Base-by-base conservation (phyloP, 2,888 invertebrate genomes). In the Pinctada fucata region DNA sequence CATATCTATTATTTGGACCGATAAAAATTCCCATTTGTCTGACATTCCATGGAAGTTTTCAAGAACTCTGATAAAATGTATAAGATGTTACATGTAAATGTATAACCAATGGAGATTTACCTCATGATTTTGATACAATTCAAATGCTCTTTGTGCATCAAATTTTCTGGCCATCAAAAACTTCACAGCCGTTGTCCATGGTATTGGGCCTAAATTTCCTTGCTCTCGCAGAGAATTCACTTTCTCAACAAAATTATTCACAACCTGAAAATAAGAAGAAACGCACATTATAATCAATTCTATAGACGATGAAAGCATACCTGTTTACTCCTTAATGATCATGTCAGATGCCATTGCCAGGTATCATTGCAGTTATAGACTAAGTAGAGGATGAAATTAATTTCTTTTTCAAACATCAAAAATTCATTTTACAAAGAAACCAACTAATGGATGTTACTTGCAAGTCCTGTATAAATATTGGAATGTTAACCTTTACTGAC, bases 121-220 rank as follows among this genome's bases (percentile, higher is more conserved):
- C 91, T 98, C 97, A 93, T 99, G 98, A 91, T 97, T 97, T 88
- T 97, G 95, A 93, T 97, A 98, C n/a, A 99, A 94, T 16, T 96
- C 95, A 75, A 98, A 94, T 79, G 98, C 98, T 87, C 98, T 95
- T 68, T 95, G 94, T 75, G 98, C 96, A 93, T 98, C 98, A 93
- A 98, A 99, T 94, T 99, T 99, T 86, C 98, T 95, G 85, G 99
- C 98, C 89, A 90, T 91, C 50, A 90, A 83, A 84, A 92, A 92
- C 93, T 97, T 97, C 84, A 98, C 95, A 70, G 98, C 98, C n/a
- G 97, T 96, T 82, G 96, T 95, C 94, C 97, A 96, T 83, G 96
- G 95, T 73, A 97, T 95, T 52, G 95, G 94, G 51, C 82, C 82
- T 50, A 84, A 81, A 16, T 94, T 94, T 70, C 94, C 94, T 85